A percentile compares a stretch with the other conserved stretches of the same genome.
Conservation (phyloP, 2,888 invertebrate genomes). For the Hydraecia micacea region DNA sequence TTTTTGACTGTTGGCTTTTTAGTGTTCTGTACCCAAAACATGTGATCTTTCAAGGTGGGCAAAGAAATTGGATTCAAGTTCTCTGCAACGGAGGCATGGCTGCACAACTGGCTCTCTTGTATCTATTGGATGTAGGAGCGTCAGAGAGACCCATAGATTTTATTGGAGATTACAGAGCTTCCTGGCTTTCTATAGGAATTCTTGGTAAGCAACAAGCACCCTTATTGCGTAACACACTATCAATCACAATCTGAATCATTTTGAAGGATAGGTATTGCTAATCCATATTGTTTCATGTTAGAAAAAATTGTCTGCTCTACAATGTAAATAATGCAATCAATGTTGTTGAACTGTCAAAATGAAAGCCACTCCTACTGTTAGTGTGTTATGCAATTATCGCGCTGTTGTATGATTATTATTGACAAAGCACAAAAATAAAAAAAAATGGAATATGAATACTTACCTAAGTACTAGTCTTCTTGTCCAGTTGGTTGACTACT, state of each 20-base stretch:
- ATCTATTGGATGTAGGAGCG: constrained; percentile 94
- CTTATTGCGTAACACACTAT: not conserved
- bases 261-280: not conserved
- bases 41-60: constrained; percentile 91
- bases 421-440: not conserved
- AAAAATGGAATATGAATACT: not conserved
- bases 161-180: constrained; percentile 92
- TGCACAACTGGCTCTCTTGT: constrained; percentile 93
- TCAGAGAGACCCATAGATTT: constrained; percentile 95
- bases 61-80: constrained; percentile 97
- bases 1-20: not conserved
- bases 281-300: not conserved
- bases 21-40: not conserved
- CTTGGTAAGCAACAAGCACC: constrained; percentile 89
- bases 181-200: constrained; percentile 95
- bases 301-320: not conserved
- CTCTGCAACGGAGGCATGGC: constrained; percentile 97
- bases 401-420: not conserved
- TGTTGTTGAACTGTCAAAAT: not conserved
- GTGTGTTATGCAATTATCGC: not conserved
- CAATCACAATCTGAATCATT: not conserved
- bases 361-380: not conserved
- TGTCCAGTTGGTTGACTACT: not conserved
- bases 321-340: not conserved
- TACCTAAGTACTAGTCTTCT: no score